Evolutionary conservation across 2,888 invertebrate genomes (phyloP).

Genomic region (Allygus modestus): DNA sequence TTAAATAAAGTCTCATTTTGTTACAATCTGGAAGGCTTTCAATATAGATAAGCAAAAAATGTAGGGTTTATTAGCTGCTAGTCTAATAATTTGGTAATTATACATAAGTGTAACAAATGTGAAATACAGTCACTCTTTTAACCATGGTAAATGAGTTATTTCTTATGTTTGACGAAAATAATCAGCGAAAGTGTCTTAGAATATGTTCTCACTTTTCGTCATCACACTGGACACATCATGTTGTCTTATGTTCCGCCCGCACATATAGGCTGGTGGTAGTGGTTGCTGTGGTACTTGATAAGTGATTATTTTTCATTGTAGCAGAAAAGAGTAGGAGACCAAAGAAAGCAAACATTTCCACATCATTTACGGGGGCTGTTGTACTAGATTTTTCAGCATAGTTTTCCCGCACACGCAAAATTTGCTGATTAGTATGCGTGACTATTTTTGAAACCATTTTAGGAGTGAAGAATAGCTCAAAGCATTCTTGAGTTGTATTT

Average conservation of each 20-base stretch:
- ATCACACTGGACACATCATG: constrained; percentile 58
- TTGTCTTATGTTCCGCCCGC: constrained; percentile 56
- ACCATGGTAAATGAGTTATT: too few relatives aligned
- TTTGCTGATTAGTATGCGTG: constrained; percentile 40
- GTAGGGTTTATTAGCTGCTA: background rate
- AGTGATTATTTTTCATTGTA: constrained; percentile 42
- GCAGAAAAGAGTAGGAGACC: constrained; percentile 27
- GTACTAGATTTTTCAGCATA: constrained; percentile 2
- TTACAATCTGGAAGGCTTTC: constrained; percentile 19
- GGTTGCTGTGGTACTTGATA: constrained; percentile 39
- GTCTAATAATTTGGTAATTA: background rate
- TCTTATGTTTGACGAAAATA: background rate
- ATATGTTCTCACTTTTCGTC: constrained; percentile 17
- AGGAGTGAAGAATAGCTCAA: constrained; percentile 40
- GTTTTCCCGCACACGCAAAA: constrained; percentile 31
- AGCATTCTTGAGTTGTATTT: constrained; percentile 30
- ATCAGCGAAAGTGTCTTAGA: constrained; percentile 19
- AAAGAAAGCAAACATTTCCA: constrained; percentile 39
- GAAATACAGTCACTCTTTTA: too few relatives aligned
- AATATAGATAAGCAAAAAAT: constrained; percentile 1
- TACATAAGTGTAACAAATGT: too few relatives aligned
- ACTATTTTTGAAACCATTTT: constrained; percentile 42
- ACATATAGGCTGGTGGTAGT: constrained; percentile 48
- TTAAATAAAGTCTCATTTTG: constrained; percentile 14
- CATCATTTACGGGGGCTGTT: constrained; percentile 34